Evolutionary conservation across 2,113 vertebrate genomes (phyloP), one percentile per base, ranked within the genome.

Genomic region (Fregata magnificens): DNA sequence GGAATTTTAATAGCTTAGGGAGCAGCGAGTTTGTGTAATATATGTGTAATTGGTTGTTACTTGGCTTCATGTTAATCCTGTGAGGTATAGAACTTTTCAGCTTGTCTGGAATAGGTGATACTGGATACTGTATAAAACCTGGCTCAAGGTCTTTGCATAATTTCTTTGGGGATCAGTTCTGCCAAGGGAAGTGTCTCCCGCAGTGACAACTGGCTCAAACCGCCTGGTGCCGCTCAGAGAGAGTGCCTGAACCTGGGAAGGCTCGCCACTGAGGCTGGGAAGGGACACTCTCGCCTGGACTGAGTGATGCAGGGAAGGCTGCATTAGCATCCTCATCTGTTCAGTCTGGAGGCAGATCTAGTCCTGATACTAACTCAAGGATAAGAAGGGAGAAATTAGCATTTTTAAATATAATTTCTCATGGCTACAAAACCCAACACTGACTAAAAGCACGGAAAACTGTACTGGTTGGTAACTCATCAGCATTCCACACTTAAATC

Each of bases 261-360:
- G 34, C 50, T 71, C 0, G 0, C 5, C 0, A 5, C 56, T 61
- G 66, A 10, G 47, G 15, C 52, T 59, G 34, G 44, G 29, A 56
- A 56, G 50, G 74, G 38, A 28, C 22, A 3, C 10, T 13, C 6
- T 59, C 0, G 0, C 45, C 55, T 26, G 16, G 6, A 44, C 36
- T 61, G 22, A 49, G 38, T 29, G 45, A 31, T 55, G 58, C 32
- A 36, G 34, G 16, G 52, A 56, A 76, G 65, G 36, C 79, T 79
- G 32, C 36, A 2, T 45, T 44, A 49, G 25, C 80, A 34, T 71
- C 50, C 16, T 95, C 20, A 19, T 38, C 53, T 82, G 2, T 20
- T 85, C 67, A 31, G 28, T 28, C 44, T 90, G n/a, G 63, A 45
- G 63, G n/a, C 3, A 3, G 9, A 11, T 50, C 42, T 67, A 53